Percentiles rank a stretch among this genome's conserved stretches.
Evolutionary conservation across 2,888 invertebrate species (phyloP).

Genomic region (Blera fallax): DNA sequence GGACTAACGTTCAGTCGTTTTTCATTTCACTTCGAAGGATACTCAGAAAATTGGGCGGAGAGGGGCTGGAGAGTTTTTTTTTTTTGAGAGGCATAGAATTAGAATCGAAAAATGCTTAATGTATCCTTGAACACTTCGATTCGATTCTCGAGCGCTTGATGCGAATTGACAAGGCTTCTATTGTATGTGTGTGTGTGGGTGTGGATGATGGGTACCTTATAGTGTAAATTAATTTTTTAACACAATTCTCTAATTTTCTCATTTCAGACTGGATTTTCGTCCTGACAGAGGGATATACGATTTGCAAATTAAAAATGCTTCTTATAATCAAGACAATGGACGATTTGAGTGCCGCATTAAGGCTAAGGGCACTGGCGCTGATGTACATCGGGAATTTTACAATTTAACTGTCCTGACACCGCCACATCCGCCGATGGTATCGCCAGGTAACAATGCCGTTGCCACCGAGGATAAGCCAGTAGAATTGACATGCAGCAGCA

Average conservation of each 20-base stretch:
- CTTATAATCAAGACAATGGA: conserved; percentile 95
- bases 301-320: conserved; percentile 92
- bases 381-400: conserved; percentile 92
- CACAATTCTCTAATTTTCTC: conserved; percentile 7
- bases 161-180: conserved; percentile 40
- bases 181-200: neutral
- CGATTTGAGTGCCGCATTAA: conserved; percentile 95
- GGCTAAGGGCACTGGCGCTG: conserved; percentile 91
- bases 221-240: conserved; percentile 43
- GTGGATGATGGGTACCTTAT: neutral
- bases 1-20: conserved; percentile 53
- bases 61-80: neutral
- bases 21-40: conserved; percentile 41
- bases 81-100: neutral
- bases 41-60: neutral
- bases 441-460: conserved; percentile 88
- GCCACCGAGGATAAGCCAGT: conserved; percentile 91
- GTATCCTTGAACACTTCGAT: conserved; percentile 41
- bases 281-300: conserved; percentile 93
- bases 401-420: conserved; percentile 92
- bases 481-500: conserved; percentile 90
- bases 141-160: conserved; percentile 21
- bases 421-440: conserved; percentile 90
- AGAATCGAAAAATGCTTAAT: conserved; percentile 13
- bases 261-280: conserved; percentile 88